These are phyloP conservation scores for Sphyrna mokarran DNA, from an alignment of 2,113 vertebrate genomes.

Conservation along the genomic window DNA sequence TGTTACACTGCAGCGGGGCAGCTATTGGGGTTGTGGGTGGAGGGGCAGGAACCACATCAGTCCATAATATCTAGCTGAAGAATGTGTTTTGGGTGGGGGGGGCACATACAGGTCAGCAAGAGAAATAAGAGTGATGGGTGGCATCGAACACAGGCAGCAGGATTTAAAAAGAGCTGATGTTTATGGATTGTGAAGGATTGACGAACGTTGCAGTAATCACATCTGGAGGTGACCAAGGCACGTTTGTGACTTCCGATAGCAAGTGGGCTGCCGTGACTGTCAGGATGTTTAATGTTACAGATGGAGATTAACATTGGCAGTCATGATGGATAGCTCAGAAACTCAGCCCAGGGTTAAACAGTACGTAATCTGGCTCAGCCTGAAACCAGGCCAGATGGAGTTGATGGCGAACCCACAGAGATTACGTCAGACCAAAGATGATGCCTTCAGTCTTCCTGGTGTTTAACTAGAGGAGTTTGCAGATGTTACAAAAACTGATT, in stretches of 20 bases:
- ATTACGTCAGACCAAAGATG: neutral
- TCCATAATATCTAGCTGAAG: too few relatives aligned
- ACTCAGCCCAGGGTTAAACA: neutral
- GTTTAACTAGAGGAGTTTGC: neutral
- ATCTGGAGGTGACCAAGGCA: neutral
- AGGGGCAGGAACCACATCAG: too few relatives aligned
- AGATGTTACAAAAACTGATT: too few relatives aligned
- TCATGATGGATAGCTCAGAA: neutral
- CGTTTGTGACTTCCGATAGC: neutral
- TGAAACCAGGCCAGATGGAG: neutral
- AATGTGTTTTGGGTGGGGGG: neutral
- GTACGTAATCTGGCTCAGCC: neutral
- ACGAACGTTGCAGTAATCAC: neutral
- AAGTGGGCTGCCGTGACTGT: neutral
- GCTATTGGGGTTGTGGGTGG: too few relatives aligned
- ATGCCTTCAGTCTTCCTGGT: neutral
- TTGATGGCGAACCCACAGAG: neutral
- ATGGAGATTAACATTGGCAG: neutral
- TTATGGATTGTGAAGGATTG: neutral
- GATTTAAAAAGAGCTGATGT: neutral
- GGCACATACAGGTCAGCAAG: neutral
- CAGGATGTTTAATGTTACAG: neutral
- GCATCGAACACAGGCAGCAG: neutral
- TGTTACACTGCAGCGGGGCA: too few relatives aligned
- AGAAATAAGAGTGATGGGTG: neutral